Evolutionary conservation across 2,888 invertebrate genomes (phyloP), one percentile per base, ranked within the genome.

Genomic region (Herminia tarsipennalis): DNA sequence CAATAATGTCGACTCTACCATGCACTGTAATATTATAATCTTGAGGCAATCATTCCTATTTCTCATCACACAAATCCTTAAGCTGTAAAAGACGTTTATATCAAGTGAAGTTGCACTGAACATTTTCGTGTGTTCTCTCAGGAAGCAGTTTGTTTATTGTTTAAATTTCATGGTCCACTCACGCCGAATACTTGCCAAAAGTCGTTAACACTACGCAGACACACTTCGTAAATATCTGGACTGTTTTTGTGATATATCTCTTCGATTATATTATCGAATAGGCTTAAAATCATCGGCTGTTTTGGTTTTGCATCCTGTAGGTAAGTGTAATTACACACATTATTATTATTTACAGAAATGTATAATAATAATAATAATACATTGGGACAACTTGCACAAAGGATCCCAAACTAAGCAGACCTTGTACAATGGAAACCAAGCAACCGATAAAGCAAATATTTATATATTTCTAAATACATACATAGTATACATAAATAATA

Each of bases 121-220:
- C 73, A 75, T 81, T 78, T 72, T 69, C 39, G 18, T 39, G 13
- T 24, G 20, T 40, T 30, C 56, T 57, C 58, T 56, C 56, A 75
- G 81, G 79, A 85, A 83, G 76, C 83, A 60, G 81, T 78, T 78
- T 85, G 81, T 85, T 85, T 86, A 83, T 83, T 81, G 74, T 81
- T 82, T 78, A 76, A 75, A 76, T 83, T 78, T 78, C 72, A 73
- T 68, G 67, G 71, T 70, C 62, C 69, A 70, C 63, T 62, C 62
- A 44, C 54, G 47, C 65, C 49, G 59, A 67, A 75, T 68, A 62
- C 73, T 77, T 86, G 87, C 87, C 86, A 87, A 86, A 83, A 83
- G 81, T 76, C 81, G 79, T 86, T 85, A 87, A 84, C 84, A 83
- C 79, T 81, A 64, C 58, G 75, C 81, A 85, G 78, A 59, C 77